Evolutionary conservation across 2,888 invertebrate genomes (phyloP), one percentile per base, ranked within the genome.

Genomic region (Epirrita christyi): DNA sequence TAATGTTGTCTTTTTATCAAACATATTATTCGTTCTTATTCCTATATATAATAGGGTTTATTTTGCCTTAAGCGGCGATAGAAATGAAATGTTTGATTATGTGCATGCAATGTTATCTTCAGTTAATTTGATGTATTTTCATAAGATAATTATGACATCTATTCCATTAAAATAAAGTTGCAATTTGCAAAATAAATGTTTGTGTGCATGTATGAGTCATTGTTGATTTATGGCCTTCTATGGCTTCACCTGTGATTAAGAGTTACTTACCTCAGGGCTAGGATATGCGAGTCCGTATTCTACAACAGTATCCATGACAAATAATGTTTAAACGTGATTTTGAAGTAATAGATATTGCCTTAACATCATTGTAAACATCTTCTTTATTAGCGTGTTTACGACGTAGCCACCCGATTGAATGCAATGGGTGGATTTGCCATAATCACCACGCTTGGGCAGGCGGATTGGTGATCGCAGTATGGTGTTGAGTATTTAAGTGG

Each of bases 21-120:
- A 13, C 6, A 32, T 10, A 28, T 15, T 46, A 45, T n/a, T n/a
- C n/a, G 45, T n/a, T 50, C 50, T 41, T 56, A 50, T 50, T 37
- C 6, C 14, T 28, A 9, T 32, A 21, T 1, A 0, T 0, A 4
- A 46, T 50, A 50, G 6, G 36, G 50, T 50, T 41, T 10, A 46
- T 8, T 43, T 48, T 43, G 6, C 36, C 36, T 36, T 3, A 21
- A 21, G 21, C 21, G 4, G n/a, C 4, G 21, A 2, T 3, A 21
- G 21, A 3, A 21, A 21, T 21, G 21, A 21, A 21, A 21, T 21
- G 21, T 21, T 21, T 21, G 21, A 3, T 4, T 21, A 21, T 2
- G 2, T 21, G 21, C 21, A 21, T 21, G 21, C 2, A 21, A 21
- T 4, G 4, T 21, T 3, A 21, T 21, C 21, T 21, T 2, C 21